Evolutionary conservation across 2,113 vertebrate species (phyloP).

Genomic region (Scortum barcoo): DNA sequence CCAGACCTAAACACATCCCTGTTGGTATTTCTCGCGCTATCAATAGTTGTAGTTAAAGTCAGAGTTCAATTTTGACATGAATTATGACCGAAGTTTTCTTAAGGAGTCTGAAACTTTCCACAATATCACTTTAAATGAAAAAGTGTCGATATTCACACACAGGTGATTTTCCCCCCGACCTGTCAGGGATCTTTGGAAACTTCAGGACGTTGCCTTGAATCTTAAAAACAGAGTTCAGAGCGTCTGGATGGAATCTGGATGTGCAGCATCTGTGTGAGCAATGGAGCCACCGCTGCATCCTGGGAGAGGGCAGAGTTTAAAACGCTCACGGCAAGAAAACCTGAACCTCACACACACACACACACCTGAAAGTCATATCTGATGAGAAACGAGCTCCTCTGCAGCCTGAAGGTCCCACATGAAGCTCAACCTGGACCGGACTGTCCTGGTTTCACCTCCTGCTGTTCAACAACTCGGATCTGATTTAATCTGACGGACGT

Average conservation of each 20-base stretch:
- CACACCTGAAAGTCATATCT: not conserved
- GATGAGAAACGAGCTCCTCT: constrained; percentile 8
- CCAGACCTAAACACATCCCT: no score
- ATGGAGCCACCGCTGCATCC: constrained; percentile 13
- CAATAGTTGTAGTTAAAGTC: not conserved
- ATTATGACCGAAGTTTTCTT: not conserved
- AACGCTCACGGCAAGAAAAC: constrained; percentile 40
- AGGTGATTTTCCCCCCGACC: not conserved
- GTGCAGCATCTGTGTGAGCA: constrained; percentile 22
- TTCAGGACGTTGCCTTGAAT: constrained; percentile 22
- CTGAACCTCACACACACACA: constrained; percentile 27
- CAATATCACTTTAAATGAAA: not conserved
- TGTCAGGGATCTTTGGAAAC: constrained; percentile 44
- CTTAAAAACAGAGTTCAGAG: constrained; percentile 25
- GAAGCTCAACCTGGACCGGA: not conserved
- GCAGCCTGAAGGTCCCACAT: not conserved
- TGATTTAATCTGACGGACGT: not conserved
- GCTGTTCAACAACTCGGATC: not conserved
- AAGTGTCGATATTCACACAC: constrained; percentile 22
- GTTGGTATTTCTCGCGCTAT: no score
- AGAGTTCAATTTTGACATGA: no score
- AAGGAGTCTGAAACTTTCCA: not conserved
- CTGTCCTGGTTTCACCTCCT: not conserved
- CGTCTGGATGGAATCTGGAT: not conserved
- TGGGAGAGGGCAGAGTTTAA: constrained; percentile 29